These are phyloP conservation scores for Pollimyrus isidori DNA, from an alignment of 2,113 vertebrate genomes.

Conservation along the genomic window DNA sequence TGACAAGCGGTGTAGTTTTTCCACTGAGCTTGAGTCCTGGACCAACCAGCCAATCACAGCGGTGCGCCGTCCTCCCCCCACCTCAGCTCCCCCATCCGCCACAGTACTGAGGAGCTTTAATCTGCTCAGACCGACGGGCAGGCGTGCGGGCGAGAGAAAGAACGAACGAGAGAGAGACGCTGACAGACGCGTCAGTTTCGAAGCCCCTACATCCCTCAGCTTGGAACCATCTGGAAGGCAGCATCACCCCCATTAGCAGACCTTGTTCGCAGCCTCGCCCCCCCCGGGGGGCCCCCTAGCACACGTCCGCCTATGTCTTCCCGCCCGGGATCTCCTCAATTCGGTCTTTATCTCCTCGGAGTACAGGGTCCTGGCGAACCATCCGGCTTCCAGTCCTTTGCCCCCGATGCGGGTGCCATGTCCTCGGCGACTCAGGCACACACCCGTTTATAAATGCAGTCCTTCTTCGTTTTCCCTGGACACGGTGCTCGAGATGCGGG, in stretches of 20 bases:
- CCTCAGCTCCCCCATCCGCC: neutral
- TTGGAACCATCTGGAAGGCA: neutral
- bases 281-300: neutral
- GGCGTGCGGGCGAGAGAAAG: neutral
- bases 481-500: neutral
- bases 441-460: neutral
- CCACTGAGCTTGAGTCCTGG: neutral
- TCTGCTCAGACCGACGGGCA: neutral
- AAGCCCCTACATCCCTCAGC: neutral
- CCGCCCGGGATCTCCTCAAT: neutral
- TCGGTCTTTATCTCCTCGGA: neutral
- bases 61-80: neutral
- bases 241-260: neutral
- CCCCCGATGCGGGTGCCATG: neutral
- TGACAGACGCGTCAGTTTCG: neutral
- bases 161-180: neutral
- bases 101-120: slow-evolving; percentile 1
- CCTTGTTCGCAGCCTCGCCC: neutral
- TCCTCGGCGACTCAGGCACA: too few species aligned
- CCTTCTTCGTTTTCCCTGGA: neutral
- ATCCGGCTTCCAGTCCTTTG: neutral
- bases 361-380: neutral
- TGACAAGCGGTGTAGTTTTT: neutral
- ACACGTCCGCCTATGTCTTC: neutral
- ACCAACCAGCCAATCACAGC: slow-evolving; percentile 3